Conservation (phyloP, 1,140 invertebrate genomes). For the Ips nitidus region DNA sequence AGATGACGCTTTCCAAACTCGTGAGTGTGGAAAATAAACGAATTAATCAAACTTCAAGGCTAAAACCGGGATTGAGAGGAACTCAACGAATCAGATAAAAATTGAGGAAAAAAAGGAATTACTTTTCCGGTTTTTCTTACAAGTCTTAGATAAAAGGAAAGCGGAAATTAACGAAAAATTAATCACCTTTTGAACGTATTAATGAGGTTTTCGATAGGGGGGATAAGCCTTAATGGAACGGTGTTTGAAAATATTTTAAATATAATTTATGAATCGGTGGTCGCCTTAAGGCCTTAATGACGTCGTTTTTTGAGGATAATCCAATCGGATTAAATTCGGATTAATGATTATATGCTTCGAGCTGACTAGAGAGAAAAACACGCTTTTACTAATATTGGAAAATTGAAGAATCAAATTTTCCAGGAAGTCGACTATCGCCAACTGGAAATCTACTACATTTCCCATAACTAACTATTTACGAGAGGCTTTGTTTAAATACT, state of each 20-base stretch:
- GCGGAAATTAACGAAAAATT: constrained; percentile 26
- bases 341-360: background rate
- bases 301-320: constrained; percentile 6
- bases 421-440: too few relatives aligned
- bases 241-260: constrained; percentile 15
- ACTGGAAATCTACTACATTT: too few relatives aligned
- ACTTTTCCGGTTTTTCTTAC: constrained; percentile 26
- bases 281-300: constrained; percentile 7
- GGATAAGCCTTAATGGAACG: constrained; percentile 10
- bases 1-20: background rate
- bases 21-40: constrained; percentile 2
- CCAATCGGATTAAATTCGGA: constrained; percentile 6
- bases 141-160: constrained; percentile 17
- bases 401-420: too few relatives aligned
- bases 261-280: constrained; percentile 8
- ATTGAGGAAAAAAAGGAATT: constrained; percentile 18
- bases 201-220: constrained; percentile 19
- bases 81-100: constrained; percentile 4
- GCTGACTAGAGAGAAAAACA: too few relatives aligned
- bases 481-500: too few relatives aligned
- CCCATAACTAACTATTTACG: too few relatives aligned
- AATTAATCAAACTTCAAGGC: constrained; percentile 20
- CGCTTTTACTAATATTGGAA: too few relatives aligned
- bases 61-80: constrained; percentile 13
- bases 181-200: constrained; percentile 27